These are phyloP conservation scores for Chloroclystis v-ata DNA, from an alignment of 2,888 invertebrate species.

Conservation along the genomic window DNA sequence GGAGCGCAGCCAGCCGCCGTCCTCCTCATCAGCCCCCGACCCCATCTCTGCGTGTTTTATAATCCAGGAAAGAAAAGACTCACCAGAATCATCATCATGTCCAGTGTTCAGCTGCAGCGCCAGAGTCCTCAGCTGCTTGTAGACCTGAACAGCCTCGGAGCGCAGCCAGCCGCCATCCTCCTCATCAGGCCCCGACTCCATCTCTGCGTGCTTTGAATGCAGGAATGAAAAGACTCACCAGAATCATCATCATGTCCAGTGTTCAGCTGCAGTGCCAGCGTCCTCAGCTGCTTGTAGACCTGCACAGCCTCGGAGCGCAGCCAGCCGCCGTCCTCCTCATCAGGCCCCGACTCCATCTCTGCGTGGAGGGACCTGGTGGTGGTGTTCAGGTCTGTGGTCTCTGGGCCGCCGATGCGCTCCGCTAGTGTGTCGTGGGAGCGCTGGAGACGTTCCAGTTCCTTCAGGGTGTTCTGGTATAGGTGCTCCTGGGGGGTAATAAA, in stretches of 20 bases:
- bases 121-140: no score
- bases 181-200: no score
- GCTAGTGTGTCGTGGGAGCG: constrained; percentile 84
- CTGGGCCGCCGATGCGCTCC: constrained; percentile 82
- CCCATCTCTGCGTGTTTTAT: no score
- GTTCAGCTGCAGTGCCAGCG: constrained; percentile 85
- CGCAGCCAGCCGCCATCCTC: no score
- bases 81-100: no score
- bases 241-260: constrained; percentile 87
- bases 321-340: constrained; percentile 76
- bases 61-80: no score
- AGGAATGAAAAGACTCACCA: constrained; percentile 53
- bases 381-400: constrained; percentile 58
- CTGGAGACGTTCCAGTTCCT: constrained; percentile 84
- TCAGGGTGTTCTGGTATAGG: constrained; percentile 74
- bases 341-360: constrained; percentile 91
- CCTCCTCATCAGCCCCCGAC: no score
- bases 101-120: no score
- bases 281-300: constrained; percentile 84
- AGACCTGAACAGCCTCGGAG: no score
- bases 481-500: constrained; percentile 70
- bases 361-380: constrained; percentile 87
- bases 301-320: constrained; percentile 82
- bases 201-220: no score
- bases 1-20: no score